phyloP scores from a whole-genome alignment of 92 coral and sea anemone genomes.

The Porites cylindrica region DNA sequence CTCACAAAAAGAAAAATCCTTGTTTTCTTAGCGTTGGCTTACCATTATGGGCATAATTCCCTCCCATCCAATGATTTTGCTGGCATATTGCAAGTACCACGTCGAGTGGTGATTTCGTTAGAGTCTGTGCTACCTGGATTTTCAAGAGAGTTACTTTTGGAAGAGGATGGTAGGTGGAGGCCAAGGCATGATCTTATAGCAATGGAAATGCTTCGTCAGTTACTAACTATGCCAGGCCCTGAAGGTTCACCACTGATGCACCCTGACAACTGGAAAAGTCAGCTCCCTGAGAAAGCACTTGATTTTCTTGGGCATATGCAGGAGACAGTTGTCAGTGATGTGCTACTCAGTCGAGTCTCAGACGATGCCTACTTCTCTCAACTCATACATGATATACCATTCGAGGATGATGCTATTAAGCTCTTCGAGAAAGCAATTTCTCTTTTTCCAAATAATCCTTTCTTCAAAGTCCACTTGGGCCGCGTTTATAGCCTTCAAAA shows the following conservation, averaged over 20 bases:
- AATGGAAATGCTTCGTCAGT: constrained; percentile 51
- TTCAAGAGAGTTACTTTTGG: constrained; percentile 58
- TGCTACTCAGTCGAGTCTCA: constrained; percentile 47
- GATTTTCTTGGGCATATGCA: constrained; percentile 51
- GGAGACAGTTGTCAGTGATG: constrained; percentile 25
- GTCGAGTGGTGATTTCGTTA: constrained; percentile 29
- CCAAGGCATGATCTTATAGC: constrained; percentile 61
- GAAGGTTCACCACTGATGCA: background rate
- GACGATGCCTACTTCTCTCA: constrained; percentile 58
- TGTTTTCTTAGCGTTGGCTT: constrained; percentile 68
- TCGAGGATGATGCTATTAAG: constrained; percentile 55
- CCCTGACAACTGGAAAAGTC: constrained; percentile 57
- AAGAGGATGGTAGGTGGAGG: constrained; percentile 70
- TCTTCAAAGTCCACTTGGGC: constrained; percentile 68
- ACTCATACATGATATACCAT: constrained; percentile 46
- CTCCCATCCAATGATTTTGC: constrained; percentile 44
- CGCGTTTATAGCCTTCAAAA: constrained; percentile 65
- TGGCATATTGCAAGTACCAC: constrained; percentile 19
- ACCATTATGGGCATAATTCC: constrained; percentile 63
- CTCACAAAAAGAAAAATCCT: constrained; percentile 17
- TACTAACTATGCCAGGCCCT: constrained; percentile 28
- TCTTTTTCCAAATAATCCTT: constrained; percentile 52
- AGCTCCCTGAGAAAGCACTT: constrained; percentile 58
- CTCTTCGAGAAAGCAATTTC: constrained; percentile 69
- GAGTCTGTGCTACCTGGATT: constrained; percentile 24